Base-by-base conservation (phyloP, 2,797 vertebrate genomes). In the Periparus ater region DNA sequence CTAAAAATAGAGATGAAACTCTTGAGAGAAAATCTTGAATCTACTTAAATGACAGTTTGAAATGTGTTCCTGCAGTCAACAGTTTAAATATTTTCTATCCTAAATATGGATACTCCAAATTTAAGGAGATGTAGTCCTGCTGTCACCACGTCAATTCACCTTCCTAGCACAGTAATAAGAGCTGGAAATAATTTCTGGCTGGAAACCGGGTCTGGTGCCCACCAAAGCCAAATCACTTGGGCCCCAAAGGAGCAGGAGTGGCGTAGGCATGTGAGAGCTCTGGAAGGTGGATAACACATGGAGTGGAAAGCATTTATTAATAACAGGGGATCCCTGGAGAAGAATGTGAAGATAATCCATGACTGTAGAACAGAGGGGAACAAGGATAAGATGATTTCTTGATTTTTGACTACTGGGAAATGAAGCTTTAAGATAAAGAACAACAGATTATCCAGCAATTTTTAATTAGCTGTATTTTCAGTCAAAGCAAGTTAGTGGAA, bases 1-100 rank as follows among this genome's bases (percentile, higher is more conserved):
- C 96, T 95, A 94, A 95, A 97, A 97, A 95, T 95, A 96, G 88
- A 93, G 78, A 95, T 75, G 77, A 91, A 91, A 91, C 84, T 95
- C 94, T 95, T 94, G 84, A 82, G 93, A 96, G 93, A 89, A 95
- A 93, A 96, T 30, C 91, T 87, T 92, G 87, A 95, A 91, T 94
- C 92, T 96, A 91, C 85, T 85, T 65, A 63, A 88, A 88, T 79
- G 90, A 90, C 81, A 95, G 73, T 92, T 93, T 96, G 92, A 96
- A 91, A 94, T 91, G 91, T 76, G 76, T 50, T 57, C 72, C 71
- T 85, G 75, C 87, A 95, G 93, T 90, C 94, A 94, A 95, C 94
- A 94, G 94, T 85, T 96, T 94, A 87, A 95, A 92, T 95, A 95
- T 96, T 96, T 95, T 95, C 88, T 93, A 66, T 40, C 88, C 86